Percentiles rank a stretch among this genome's conserved stretches.
Evolutionary conservation across 2,888 invertebrate species (phyloP).

Genomic region (Heteromyza rotundicornis): DNA sequence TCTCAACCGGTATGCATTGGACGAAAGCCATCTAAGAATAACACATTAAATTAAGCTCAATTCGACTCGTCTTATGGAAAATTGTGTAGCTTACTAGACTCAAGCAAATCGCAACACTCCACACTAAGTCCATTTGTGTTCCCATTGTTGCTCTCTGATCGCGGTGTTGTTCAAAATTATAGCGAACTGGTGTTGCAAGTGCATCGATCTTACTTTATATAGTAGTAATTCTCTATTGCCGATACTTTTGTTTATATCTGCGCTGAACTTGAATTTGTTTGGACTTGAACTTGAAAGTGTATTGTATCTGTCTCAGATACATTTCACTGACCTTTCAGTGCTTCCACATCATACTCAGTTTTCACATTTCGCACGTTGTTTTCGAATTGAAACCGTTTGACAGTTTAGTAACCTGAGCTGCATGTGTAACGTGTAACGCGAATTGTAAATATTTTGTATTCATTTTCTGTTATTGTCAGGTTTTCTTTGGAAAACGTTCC

Average conservation of each 20-base stretch:
- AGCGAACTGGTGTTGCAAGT: background rate
- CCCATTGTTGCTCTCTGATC: constrained; percentile 7
- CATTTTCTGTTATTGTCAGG: background rate
- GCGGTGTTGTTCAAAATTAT: background rate
- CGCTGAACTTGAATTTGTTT: background rate
- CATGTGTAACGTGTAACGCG: background rate
- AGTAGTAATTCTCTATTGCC: background rate
- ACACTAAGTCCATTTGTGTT: constrained; percentile 7
- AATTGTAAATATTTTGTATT: background rate
- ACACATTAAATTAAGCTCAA: background rate
- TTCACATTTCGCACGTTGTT: constrained; percentile 16
- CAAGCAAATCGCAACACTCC: constrained; percentile 13
- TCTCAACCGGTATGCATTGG: constrained; percentile 40
- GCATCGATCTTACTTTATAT: constrained; percentile 24
- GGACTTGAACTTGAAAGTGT: constrained; percentile 22
- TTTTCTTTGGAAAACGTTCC: background rate
- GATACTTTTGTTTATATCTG: background rate
- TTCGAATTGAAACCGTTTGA: background rate
- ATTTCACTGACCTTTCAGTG: background rate
- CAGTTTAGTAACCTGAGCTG: constrained; percentile 12
- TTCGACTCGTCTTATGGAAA: background rate
- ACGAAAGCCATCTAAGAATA: constrained; percentile 31
- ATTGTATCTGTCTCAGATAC: constrained; percentile 2
- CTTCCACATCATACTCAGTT: background rate
- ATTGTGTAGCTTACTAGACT: constrained; percentile 22